A percentile compares a stretch with the other conserved stretches of the same genome.
phyloP scores from a whole-genome alignment of 2,888 invertebrate genomes.

The Allacma fusca region DNA sequence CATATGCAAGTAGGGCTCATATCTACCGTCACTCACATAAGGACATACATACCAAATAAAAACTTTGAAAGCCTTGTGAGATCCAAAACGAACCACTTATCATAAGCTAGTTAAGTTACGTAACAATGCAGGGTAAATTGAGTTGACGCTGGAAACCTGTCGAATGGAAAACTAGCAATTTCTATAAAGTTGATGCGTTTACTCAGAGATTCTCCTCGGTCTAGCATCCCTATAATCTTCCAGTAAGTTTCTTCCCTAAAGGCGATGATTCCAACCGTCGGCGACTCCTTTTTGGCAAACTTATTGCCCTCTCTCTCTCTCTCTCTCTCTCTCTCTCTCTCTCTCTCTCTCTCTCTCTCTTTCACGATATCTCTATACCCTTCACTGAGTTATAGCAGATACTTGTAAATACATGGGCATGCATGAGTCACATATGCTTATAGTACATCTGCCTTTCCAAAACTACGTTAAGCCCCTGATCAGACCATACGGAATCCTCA shows the following conservation, averaged over 20 bases:
- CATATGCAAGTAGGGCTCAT: no score
- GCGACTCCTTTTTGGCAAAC: not conserved
- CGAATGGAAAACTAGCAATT: conserved; percentile 16
- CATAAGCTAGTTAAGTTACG: conserved; percentile 7
- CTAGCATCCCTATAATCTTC: not conserved
- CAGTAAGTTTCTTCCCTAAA: not conserved
- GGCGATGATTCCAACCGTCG: not conserved
- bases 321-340: no score
- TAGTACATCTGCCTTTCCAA: no score
- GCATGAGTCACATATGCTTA: no score
- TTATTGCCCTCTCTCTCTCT: not conserved
- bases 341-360: not conserved
- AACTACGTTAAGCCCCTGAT: no score
- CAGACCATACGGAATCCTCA: no score
- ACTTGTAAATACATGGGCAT: no score
- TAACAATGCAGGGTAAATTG: conserved; percentile 13
- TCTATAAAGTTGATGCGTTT: not conserved
- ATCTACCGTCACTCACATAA: not conserved
- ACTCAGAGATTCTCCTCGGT: not conserved
- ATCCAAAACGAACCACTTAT: conserved; percentile 12
- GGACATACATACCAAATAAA: not conserved
- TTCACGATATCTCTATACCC: no score
- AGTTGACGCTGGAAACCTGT: conserved; percentile 13
- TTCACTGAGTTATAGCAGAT: no score
- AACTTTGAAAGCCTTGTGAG: not conserved